Base-by-base conservation (phyloP, 2,888 invertebrate genomes). In the Harpalus rufipes region DNA sequence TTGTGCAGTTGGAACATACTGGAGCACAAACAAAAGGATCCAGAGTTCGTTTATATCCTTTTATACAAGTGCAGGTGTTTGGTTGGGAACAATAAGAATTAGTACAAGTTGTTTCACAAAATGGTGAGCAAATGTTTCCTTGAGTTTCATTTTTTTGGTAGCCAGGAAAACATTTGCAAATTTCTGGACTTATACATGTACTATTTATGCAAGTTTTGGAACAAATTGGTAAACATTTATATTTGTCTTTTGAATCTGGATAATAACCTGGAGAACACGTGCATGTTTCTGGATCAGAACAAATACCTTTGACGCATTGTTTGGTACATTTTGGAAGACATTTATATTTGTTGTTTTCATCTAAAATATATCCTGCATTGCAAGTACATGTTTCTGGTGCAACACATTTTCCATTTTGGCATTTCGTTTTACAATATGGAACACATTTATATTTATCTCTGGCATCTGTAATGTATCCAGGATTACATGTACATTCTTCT, bases 161-260 rank as follows among this genome's bases (percentile, higher is more conserved):
- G 51, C 94, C 94, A 8, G 90, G 86, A 83, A 92, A 92, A 86
- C 94, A 94, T 85, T 51, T 86, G 84, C 92, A 91, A 1, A 81
- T 86, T 18, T 90, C 89, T 0, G 91, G 91, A 1, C 88, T 88
- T 0, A 87, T 87, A 83, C 91, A 92, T n/a, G 86, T 85, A 4
- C 91, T 91, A 80, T 91, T 88, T 0, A 87, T n/a, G 80, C 90
- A 90, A 14, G 86, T 51, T 80, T 86, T 86, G 7, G 79, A 78
- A 79, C 89, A 90, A 25, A 85, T 85, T 14, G 89, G 88, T 32
- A 84, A 79, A 78, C 88, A 88, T 21, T 86, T 82, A 63, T 86
- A 86, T 86, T 89, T 84, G 87, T 88, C 87, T 10, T 80, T 85
- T 1, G 58, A 4, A 84, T 86, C 86, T 51, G 79, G 81, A 7